Evolutionary conservation across 2,113 vertebrate species (phyloP).

Genomic region (Hylia prasina): DNA sequence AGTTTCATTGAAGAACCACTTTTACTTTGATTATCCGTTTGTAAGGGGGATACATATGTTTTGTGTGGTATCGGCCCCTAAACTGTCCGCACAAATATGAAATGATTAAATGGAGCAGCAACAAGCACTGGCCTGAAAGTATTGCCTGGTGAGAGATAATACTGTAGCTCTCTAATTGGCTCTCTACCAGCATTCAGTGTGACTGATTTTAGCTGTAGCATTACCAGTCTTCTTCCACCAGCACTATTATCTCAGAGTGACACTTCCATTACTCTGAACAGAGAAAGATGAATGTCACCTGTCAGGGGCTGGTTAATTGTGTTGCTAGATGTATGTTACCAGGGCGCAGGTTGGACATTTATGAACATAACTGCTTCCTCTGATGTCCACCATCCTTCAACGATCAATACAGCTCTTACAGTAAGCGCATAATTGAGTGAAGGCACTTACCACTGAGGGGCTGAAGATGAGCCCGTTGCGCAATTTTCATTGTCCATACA

Average conservation of each 20-base stretch:
- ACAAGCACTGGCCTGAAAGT: conserved; percentile 64
- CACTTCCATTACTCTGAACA: conserved; percentile 92
- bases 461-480: conserved; percentile 71
- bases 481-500: conserved; percentile 74
- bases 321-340: conserved; percentile 87
- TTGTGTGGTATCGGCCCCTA: conserved; percentile 19
- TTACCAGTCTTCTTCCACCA: conserved; percentile 77
- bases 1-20: background rate
- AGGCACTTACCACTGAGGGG: conserved; percentile 74
- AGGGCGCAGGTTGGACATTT: conserved; percentile 83
- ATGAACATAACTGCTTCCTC: conserved; percentile 86
- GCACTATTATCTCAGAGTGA: conserved; percentile 91
- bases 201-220: conserved; percentile 78
- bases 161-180: conserved; percentile 75
- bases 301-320: conserved; percentile 95
- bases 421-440: conserved; percentile 81
- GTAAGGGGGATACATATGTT: conserved; percentile 1
- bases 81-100: conserved; percentile 42
- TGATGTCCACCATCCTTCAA: conserved; percentile 81
- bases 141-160: conserved; percentile 74
- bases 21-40: conserved; percentile 28
- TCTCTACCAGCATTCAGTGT: conserved; percentile 65
- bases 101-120: conserved; percentile 68
- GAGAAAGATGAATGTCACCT: conserved; percentile 93
- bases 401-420: conserved; percentile 78